Base-by-base conservation (phyloP, 2,113 vertebrate species). In the Ardeotis arabs region DNA sequence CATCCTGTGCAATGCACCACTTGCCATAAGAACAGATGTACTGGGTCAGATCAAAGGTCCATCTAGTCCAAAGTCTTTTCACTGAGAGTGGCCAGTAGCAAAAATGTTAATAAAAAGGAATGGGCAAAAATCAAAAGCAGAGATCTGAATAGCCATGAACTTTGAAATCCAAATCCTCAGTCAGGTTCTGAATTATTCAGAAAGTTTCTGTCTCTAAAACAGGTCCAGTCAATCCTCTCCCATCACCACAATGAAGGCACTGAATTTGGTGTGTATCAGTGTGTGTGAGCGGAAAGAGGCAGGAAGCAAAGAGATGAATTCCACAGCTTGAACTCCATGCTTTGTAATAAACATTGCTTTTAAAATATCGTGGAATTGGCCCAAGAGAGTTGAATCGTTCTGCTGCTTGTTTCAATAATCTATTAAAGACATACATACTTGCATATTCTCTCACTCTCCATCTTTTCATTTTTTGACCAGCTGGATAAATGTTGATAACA, bases 401-500 rank as follows among this genome's bases (percentile, higher is more conserved):
- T 81, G 52, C 58, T 91, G 82, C 66, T 90, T 66, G 7, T 73
- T 96, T 88, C 77, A 90, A 80, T 85, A 84, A 90, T 72, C 67
- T 87, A 6, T 73, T 91, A 77, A 93, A 93, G 66, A 33, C 31
- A 18, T 47, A 90, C 20, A 28, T 45, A 70, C 66, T 87, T 94
- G 39, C 27, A 68, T 50, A 73, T 21, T 85, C 58, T 80, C 76
- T 95, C 44, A 53, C 28, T 68, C n/a, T 55, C 44, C 2, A 2
- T 23, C 45, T 89, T 93, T 88, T 77, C 18, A 56, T 91, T 94
- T 95, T 96, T 76, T 74, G 62, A 94, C 39, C 87, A 93, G 92
- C 58, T 96, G 93, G 64, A 91, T 84, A 94, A 93, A 86, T 79
- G 70, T 80, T 90, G 92, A 89, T 88, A 91, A 64, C 41, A n/a